Evolutionary conservation across 2,888 invertebrate species (phyloP), one percentile per base, ranked within the genome.

Genomic region (Pseudococcus jackbeardsleyi): DNA sequence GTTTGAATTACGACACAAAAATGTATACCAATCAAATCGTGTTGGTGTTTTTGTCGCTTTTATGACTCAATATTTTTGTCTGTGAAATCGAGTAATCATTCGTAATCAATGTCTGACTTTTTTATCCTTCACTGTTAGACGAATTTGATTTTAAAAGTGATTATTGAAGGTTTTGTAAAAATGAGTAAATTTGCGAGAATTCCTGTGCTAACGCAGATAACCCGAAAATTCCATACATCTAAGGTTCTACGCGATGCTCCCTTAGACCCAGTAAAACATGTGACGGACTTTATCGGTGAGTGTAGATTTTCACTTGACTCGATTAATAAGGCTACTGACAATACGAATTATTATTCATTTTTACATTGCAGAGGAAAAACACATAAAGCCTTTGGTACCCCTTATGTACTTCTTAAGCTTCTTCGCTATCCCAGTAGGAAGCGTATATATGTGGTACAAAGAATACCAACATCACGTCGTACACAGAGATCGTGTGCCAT

Each of bases 401-500:
- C 5, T 87, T 4, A 42, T 59, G 19, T 48, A 54, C 0, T 54
- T 79, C 33, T 22, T 79, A 79, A 4, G 48, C 3, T 88, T 26
- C 7, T 1, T 88, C 39, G 82, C 26, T 39, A 46, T 88, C 12
- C 79, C 82, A 4, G 12, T 19, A 0, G 22, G 77, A 6, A 88
- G 88, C 50, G 82, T 19, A 22, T 82, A 82, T 22, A 17, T 54
- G 19, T 88, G 88, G 88, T 82, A 82, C n/a, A 2, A 39, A 54
- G 88, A 88, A 59, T 79, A 79, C 7, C 22, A 82, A 19, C 88
- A 88, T 26, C 9, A 22, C 6, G 3, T 79, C 59, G 48, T 88
- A 17, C 88, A 88, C 22, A 42, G 7, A 15, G 0, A 39, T 4
- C 50, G 88, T n/a, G 12, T 33, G 0, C 88, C 79, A 33, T 59